Base-by-base conservation (phyloP, 1,140 invertebrate species). In the Atta cephalotes region DNA sequence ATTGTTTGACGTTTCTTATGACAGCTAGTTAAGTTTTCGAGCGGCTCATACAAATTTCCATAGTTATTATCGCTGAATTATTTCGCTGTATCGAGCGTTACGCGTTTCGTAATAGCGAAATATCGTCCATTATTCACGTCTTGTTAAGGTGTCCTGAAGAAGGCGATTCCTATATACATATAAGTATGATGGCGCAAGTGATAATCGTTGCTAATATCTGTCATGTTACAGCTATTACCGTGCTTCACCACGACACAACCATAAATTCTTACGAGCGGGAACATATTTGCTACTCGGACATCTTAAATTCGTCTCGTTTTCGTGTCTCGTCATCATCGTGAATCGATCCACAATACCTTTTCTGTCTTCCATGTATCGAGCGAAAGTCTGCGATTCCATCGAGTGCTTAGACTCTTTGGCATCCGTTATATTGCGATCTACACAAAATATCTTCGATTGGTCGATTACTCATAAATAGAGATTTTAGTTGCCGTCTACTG, bases 131-230 rank as follows among this genome's bases (percentile, higher is more conserved):
- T 63, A 79, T 84, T 90, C 78, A 86, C 74, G 87, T 79, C 84
- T 88, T 39, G 86, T 90, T 86, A 82, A 78, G 49, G 35, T 49
- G 39, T 39, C 63, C 49, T 53, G 68, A 87, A 82, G 49, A 79
- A 72, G 79, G 74, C 60, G 85, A 81, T 71, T 81, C 60, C 70
- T 77, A 70, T 60, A 71, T 78, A 60, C 35, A 58, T 39, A 76
- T 28, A 63, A 31, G 35, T 6, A 68, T 84, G 45, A 87, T 86
- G 89, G 87, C 87, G 87, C 66, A 63, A 88, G 89, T 85, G 82
- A 89, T 91, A 90, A 91, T 91, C 89, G 90, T 89, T 85, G 87
- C 90, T 91, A 91, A 91, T 90, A 91, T 90, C 90, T 89, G 85
- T 80, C 80, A 82, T 91, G 89, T 90, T 85, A 65, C 89, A 65